Evolutionary conservation across 1,140 invertebrate species (phyloP).

Genomic region (Bombus pascuorum): DNA sequence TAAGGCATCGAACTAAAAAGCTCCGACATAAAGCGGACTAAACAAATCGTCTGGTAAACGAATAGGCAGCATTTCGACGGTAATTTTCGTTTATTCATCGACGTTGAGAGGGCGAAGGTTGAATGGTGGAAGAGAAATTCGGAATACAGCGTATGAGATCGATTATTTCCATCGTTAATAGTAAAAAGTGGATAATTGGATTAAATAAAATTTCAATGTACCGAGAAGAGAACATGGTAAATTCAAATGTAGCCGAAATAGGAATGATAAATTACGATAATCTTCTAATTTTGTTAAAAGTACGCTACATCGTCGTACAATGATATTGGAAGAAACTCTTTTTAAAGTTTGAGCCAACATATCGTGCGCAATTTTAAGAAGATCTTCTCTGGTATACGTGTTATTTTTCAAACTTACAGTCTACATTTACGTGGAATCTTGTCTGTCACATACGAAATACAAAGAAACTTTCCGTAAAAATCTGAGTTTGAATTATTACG

Average conservation of each 20-base stretch:
- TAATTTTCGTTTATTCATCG: no score
- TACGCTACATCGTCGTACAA: background rate
- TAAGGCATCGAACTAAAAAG: background rate
- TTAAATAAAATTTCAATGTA: no score
- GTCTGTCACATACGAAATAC: background rate
- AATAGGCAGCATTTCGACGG: background rate
- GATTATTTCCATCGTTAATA: no score
- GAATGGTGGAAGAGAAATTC: no score
- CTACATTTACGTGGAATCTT: background rate
- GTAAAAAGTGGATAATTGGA: no score
- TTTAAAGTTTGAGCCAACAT: background rate
- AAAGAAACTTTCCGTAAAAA: background rate
- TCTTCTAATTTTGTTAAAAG: background rate
- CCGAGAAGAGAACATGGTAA: no score
- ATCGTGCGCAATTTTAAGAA: background rate
- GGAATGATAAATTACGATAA: background rate
- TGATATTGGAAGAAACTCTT: background rate
- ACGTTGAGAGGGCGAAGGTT: no score
- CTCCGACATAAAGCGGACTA: no score
- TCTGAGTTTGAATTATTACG: background rate
- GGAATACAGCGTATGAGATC: no score
- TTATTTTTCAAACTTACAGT: background rate
- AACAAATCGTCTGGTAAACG: background rate
- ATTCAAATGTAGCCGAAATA: no score
- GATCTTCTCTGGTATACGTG: background rate